Evolutionary conservation across 2,113 vertebrate genomes (phyloP).

Genomic region (Cololabis saira): DNA sequence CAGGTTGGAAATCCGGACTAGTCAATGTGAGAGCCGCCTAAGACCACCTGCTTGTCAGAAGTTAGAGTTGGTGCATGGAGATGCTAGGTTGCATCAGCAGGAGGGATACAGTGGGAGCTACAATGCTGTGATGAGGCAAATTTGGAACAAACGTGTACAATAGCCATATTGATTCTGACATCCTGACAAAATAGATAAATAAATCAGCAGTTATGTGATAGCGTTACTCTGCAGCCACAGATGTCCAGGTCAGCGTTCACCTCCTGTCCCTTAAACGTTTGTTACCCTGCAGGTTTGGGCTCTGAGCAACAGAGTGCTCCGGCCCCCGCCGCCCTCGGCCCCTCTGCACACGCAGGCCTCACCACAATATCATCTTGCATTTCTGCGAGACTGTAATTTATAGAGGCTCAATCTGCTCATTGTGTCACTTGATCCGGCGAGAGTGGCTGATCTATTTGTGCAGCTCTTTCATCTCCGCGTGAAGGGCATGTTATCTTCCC

Average conservation of each 20-base stretch:
- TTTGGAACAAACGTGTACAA: neutral
- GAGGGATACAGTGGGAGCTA: neutral
- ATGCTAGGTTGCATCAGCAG: neutral
- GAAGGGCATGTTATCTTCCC: slow-evolving; percentile 44
- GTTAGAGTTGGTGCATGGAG: neutral
- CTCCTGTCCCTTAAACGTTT: neutral
- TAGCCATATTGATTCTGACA: neutral
- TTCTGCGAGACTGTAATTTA: slow-evolving; percentile 60
- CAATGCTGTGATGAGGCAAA: neutral
- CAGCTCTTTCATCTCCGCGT: slow-evolving; percentile 48
- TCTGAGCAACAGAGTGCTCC: slow-evolving; percentile 16
- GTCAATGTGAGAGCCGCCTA: neutral
- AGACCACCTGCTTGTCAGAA: neutral
- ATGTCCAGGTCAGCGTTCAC: neutral
- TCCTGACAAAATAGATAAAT: neutral
- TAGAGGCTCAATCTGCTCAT: slow-evolving; percentile 37
- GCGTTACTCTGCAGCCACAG: too few species aligned
- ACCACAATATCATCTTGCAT: slow-evolving; percentile 36
- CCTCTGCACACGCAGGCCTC: slow-evolving; percentile 14
- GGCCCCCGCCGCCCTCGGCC: slow-evolving; percentile 4
- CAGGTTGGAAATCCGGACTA: neutral
- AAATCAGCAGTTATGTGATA: neutral
- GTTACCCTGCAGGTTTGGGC: slow-evolving; percentile 56
- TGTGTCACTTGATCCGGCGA: slow-evolving; percentile 68
- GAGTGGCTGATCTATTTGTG: slow-evolving; percentile 58